Evolutionary conservation across 2,888 invertebrate genomes (phyloP).

Genomic region (Eristalis intricaria): DNA sequence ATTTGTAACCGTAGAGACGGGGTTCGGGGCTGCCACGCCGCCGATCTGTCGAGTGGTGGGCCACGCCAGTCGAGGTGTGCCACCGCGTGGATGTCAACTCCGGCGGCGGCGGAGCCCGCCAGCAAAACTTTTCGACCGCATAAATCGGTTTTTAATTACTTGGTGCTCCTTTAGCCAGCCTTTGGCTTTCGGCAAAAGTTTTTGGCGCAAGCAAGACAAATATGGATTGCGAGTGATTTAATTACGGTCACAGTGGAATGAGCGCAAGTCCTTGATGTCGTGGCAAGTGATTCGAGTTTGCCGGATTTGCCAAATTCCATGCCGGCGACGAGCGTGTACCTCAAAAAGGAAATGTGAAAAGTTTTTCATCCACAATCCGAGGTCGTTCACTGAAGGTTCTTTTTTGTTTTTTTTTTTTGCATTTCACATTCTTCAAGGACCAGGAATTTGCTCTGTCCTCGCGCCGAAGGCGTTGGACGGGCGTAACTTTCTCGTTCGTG

Average conservation of each 20-base stretch:
- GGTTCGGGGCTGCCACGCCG: conserved; percentile 24
- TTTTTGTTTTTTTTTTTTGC: neutral
- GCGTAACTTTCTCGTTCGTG: conserved; percentile 14
- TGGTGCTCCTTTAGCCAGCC: conserved; percentile 20
- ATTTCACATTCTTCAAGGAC: conserved; percentile 40
- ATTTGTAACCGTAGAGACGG: conserved; percentile 59
- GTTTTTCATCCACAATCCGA: conserved; percentile 14
- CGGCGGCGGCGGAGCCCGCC: neutral
- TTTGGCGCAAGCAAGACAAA: conserved; percentile 42
- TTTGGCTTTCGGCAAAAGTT: neutral
- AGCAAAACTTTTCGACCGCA: conserved; percentile 53
- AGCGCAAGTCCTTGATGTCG: conserved; percentile 35
- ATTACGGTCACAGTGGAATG: conserved; percentile 40
- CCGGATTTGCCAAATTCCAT: neutral
- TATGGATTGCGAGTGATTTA: conserved; percentile 54
- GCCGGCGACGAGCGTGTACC: neutral
- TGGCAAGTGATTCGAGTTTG: conserved; percentile 7
- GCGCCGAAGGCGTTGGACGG: neutral
- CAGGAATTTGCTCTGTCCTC: conserved; percentile 36
- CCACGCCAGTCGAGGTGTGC: neutral
- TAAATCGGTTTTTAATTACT: conserved; percentile 68
- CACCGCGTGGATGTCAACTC: conserved; percentile 48
- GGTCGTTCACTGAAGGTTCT: conserved; percentile 24
- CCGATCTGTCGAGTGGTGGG: neutral
- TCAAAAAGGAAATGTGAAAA: conserved; percentile 11